Evolutionary conservation across 2,888 invertebrate species (phyloP).

Genomic region (Pyrocoelia pectoralis): DNA sequence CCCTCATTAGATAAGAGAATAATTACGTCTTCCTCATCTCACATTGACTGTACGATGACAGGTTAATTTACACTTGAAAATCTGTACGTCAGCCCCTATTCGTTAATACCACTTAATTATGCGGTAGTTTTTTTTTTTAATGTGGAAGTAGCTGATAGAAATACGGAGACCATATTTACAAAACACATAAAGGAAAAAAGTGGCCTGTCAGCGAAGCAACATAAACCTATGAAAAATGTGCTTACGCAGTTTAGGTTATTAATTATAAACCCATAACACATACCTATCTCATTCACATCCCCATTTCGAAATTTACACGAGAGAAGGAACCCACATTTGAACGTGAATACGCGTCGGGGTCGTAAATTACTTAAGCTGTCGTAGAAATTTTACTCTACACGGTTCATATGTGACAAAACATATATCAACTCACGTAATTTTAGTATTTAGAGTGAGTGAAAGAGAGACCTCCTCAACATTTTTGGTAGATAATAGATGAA

Average conservation of each 20-base stretch:
- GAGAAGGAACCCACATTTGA: slow-evolving; percentile 19
- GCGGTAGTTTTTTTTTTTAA: not conserved
- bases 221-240: slow-evolving; percentile 30
- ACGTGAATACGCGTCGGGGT: slow-evolving; percentile 16
- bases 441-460: slow-evolving; percentile 15
- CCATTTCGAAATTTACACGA: slow-evolving; percentile 3
- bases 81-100: not conserved
- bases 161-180: slow-evolving; percentile 27
- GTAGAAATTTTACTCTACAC: slow-evolving; percentile 31
- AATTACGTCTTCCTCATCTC: not conserved
- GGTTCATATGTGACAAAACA: slow-evolving; percentile 36
- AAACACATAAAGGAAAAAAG: slow-evolving; percentile 28
- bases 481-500: too few relatives aligned
- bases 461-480: not conserved
- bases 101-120: slow-evolving; percentile 1
- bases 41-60: not conserved
- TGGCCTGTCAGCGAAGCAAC: slow-evolving; percentile 19
- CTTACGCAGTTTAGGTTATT: slow-evolving; percentile 10
- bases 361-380: slow-evolving; percentile 35
- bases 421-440: slow-evolving; percentile 31
- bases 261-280: slow-evolving; percentile 21
- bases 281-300: slow-evolving; percentile 16
- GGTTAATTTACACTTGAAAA: not conserved
- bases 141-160: slow-evolving; percentile 11
- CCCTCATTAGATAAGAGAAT: not conserved